Evolutionary conservation across 2,888 invertebrate genomes (phyloP).

Genomic region (Limnephilus marmoratus): DNA sequence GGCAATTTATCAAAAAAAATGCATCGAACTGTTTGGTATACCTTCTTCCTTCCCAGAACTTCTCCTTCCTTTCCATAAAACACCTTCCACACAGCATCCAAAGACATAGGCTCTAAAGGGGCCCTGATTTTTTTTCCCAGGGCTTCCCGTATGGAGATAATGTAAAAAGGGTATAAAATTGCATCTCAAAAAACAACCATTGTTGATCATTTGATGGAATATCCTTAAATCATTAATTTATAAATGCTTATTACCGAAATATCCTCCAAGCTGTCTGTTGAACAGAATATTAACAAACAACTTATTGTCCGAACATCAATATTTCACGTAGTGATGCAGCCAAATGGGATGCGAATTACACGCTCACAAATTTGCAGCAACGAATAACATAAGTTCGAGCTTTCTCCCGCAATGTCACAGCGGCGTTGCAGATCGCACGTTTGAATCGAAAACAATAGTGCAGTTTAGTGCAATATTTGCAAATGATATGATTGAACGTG

Average conservation of each 20-base stretch:
- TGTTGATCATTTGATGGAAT: too few species aligned
- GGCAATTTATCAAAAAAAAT: too few species aligned
- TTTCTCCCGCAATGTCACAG: neutral
- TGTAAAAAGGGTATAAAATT: too few species aligned
- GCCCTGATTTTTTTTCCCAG: too few species aligned
- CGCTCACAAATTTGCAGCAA: neutral
- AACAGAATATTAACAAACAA: neutral
- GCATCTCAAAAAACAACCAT: too few species aligned
- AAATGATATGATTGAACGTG: neutral
- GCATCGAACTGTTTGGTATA: too few species aligned
- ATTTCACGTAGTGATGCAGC: neutral
- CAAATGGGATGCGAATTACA: neutral
- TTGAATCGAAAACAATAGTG: neutral
- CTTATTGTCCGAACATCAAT: neutral
- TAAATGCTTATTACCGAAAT: neutral
- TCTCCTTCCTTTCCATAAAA: too few species aligned
- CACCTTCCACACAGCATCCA: too few species aligned
- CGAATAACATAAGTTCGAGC: neutral
- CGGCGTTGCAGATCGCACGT: neutral
- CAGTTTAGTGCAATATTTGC: neutral
- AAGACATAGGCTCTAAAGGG: too few species aligned
- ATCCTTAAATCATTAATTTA: too few species aligned
- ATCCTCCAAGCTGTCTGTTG: neutral
- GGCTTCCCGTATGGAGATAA: too few species aligned
- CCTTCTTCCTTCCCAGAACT: too few species aligned